These are phyloP conservation scores for Tenodera sinensis DNA, from an alignment of 2,888 invertebrate genomes.

Conservation along the genomic window DNA sequence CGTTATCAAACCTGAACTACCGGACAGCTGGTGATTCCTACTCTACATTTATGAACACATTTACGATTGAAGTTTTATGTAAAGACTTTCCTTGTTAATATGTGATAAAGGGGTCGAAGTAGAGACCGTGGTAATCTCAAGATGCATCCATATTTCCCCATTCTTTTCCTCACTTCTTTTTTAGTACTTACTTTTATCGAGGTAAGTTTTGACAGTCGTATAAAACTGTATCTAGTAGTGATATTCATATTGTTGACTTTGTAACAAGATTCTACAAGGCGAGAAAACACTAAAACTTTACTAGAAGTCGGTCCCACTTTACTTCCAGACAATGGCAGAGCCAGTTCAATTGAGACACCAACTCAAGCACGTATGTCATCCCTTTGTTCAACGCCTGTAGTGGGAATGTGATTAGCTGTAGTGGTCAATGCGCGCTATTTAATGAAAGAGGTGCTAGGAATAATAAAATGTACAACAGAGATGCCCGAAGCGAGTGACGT, in stretches of 20 bases:
- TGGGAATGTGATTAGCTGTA: not conserved
- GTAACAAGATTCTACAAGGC: not conserved
- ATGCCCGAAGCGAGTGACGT: not conserved
- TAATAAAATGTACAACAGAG: not conserved
- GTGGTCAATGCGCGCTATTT: too few relatives aligned
- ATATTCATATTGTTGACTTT: not conserved
- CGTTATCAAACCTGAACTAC: too few relatives aligned
- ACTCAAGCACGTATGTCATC: not conserved
- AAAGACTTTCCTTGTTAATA: too few relatives aligned
- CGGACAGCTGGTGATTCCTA: too few relatives aligned
- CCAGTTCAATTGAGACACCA: not conserved
- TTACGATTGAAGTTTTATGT: too few relatives aligned
- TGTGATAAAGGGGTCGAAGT: not conserved
- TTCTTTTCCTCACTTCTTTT: not conserved
- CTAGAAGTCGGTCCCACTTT: not conserved
- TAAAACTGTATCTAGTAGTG: not conserved
- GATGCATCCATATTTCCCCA: not conserved
- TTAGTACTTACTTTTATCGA: not conserved
- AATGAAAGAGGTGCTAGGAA: not conserved
- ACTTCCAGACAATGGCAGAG: not conserved
- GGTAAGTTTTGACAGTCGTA: not conserved
- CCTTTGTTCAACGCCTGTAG: not conserved
- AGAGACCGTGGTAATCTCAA: not conserved
- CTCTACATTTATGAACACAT: too few relatives aligned
- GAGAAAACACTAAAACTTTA: not conserved